These are phyloP conservation scores for Borostomias antarcticus DNA, from an alignment of 2,797 vertebrate genomes.

Conservation along the genomic window DNA sequence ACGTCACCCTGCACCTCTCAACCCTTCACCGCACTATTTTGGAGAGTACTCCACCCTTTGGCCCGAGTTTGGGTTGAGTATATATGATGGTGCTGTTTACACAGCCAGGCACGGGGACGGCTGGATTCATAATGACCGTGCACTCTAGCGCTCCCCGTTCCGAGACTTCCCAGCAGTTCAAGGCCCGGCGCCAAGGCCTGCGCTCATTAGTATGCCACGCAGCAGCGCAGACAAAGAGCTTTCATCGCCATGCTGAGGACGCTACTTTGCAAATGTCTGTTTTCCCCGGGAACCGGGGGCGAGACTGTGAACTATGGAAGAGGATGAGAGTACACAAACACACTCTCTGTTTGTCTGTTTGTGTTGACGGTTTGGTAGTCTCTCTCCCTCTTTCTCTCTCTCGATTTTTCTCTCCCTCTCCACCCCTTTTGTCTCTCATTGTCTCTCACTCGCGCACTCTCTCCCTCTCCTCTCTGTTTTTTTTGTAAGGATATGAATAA, in stretches of 20 bases:
- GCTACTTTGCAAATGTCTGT: constrained; percentile 25
- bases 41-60: background rate
- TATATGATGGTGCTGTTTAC: constrained; percentile 42
- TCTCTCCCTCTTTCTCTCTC: background rate
- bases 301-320: constrained; percentile 29
- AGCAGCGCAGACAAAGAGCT: constrained; percentile 22
- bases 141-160: constrained; percentile 9
- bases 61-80: constrained; percentile 29
- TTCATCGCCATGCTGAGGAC: constrained; percentile 40
- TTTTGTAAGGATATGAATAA: background rate
- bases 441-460: background rate
- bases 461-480: background rate
- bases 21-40: background rate
- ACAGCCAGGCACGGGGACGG: constrained; percentile 15
- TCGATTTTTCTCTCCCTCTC: background rate
- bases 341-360: background rate
- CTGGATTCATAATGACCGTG: constrained; percentile 41
- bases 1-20: constrained; percentile 15
- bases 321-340: background rate
- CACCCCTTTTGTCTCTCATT: too few species aligned
- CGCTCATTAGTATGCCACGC: constrained; percentile 44
- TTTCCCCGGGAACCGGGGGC: constrained; percentile 17
- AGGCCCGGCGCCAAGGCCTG: constrained; percentile 24
- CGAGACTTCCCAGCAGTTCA: constrained; percentile 31
- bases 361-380: background rate